Conservation (phyloP, 2,888 invertebrate species). For the Polydrusus tereticollis region DNA sequence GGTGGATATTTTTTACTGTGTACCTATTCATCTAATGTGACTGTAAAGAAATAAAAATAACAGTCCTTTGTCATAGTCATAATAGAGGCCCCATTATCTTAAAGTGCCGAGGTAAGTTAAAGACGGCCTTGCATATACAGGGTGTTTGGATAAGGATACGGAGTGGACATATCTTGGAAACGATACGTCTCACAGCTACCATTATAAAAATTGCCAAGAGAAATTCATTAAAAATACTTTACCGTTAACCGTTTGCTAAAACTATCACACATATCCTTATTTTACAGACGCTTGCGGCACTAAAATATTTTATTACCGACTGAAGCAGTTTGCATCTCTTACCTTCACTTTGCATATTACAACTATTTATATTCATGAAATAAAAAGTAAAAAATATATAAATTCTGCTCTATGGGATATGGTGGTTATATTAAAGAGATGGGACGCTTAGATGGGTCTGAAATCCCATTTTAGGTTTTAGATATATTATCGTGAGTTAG, state of each 20-base stretch:
- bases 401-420: conserved; percentile 22
- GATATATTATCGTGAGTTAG: neutral
- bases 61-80: too few relatives aligned
- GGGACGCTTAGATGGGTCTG: neutral
- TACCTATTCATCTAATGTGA: too few relatives aligned
- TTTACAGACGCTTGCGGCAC: conserved; percentile 30
- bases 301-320: conserved; percentile 40
- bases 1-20: too few relatives aligned
- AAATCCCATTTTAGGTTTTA: conserved; percentile 1
- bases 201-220: too few relatives aligned
- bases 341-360: conserved; percentile 39
- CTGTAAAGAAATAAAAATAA: too few relatives aligned
- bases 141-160: too few relatives aligned
- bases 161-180: too few relatives aligned
- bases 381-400: conserved; percentile 37
- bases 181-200: too few relatives aligned
- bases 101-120: too few relatives aligned
- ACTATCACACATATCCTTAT: conserved; percentile 20
- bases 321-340: conserved; percentile 27
- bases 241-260: conserved; percentile 6
- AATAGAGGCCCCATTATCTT: too few relatives aligned
- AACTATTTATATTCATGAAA: conserved; percentile 42
- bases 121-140: too few relatives aligned
- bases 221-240: too few relatives aligned
- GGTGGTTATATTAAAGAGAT: conserved; percentile 16